Evolutionary conservation across 37 sponge, comb jelly and placozoan species (phyloP), one percentile per base, ranked within the genome.

Genomic region (Haliclona indistincta): DNA sequence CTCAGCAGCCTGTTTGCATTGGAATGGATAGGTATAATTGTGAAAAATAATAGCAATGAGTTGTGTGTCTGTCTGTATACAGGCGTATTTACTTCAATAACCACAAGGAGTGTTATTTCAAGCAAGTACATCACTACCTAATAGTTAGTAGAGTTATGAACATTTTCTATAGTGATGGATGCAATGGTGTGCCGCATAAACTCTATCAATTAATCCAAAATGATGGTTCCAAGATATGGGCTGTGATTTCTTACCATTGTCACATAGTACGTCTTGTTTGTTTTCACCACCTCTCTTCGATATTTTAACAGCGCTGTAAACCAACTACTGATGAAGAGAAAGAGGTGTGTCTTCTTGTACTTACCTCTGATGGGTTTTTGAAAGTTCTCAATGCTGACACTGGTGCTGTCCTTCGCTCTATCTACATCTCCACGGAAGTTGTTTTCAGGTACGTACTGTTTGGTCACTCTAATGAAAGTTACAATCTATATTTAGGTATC

Each of bases 341-440:
- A 40, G 37, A 35, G 23, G 73, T 71, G 1, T 74, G 83, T 35
- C 47, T 85, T 1, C 41, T 90, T 32, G 63, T 77, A 4, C 64
- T 84, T 37, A 85, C 85, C 36, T 70, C 71, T 1, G 91, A 90
- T 47, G 91, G 91, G 47, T 84, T 64, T 56, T 60, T 90, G n/a
- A 81, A 80, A 26, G 65, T 85, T 3, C 51, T 90, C n/a, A 30
- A 76, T 43, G 86, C 91, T 33, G 68, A 81, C 82, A 71, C 86
- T 3, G 84, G 84, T 22, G 63, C 29, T 8, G 42, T 81, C 7
- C 62, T 90, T 17, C 64, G 74, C 6, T 75, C 81, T 28, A 43
- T 85, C 22, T 90, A 70, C 39, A 70, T 84, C 43, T 82, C 89
- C 23, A 38, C 80, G 3, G 42, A 13, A 13, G 69, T 74, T 40